Evolutionary conservation across 1,140 invertebrate species (phyloP), one percentile per base, ranked within the genome.

Genomic region (Bombus haemorrhoidalis): DNA sequence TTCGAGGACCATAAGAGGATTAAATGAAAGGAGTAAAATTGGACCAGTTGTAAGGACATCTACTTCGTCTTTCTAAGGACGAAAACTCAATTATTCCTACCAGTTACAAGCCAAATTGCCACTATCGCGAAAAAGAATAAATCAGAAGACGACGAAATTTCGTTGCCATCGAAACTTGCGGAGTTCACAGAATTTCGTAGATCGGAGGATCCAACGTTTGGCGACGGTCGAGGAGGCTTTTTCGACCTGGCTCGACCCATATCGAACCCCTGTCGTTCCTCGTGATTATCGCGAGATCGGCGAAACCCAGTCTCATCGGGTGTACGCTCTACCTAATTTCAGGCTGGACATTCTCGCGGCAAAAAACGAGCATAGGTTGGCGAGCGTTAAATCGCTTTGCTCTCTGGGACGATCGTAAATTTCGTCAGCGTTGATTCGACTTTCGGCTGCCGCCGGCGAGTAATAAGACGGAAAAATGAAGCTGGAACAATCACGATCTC

Each of bases 401-500:
- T 53, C 72, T 47, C 59, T n/a, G 62, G 57, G 41, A 41, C n/a
- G 76, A 43, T 86, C 88, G 88, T 89, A 88, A 89, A 89, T 89
- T 89, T 85, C 25, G n/a, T 57, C n/a, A 47, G 37, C 72, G 82
- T 73, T 75, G 86, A 89, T 88, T 87, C 83, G 81, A 28, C 66
- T 53, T 53, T 22, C 74, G 83, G 47, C 47, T 53, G 18, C 47
- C 73, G n/a, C 73, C 72, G 73, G 71, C 73, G 43, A n/a, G 43
- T 74, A 85, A 87, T 81, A 66, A 68, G 62, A 47, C 79, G 69
- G 59, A 68, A 22, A 22, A 53, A 53, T 0, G 1, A 53, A 53
- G 47, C 18, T 74, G 62, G 75, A 57, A 71, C 64, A n/a, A 57
- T 39, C 3, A 25, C 4, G 75, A 74, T 86, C 57, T 76, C 47